phyloP scores from a whole-genome alignment of 1,140 invertebrate genomes.

The Leptinotarsa lineolata region DNA sequence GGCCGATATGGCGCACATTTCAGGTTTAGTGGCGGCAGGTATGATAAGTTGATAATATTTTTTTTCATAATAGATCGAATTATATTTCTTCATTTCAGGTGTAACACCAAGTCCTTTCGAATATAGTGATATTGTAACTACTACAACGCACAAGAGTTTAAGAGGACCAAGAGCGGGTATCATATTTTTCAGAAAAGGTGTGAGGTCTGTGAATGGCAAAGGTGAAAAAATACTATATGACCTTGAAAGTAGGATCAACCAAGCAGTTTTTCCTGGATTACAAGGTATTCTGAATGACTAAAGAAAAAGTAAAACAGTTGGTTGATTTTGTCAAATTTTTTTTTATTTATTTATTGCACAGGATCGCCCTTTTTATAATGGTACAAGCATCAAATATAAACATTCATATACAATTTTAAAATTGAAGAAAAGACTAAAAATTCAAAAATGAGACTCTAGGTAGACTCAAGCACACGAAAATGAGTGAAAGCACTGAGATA shows the following conservation, averaged over 20 bases:
- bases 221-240: conserved; percentile 86
- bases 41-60: not conserved
- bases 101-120: conserved; percentile 90
- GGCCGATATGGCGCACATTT: conserved; percentile 95
- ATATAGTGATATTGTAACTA: conserved; percentile 91
- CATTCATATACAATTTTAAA: no score
- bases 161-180: conserved; percentile 88
- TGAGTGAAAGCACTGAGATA: no score
- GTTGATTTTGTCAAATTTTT: no score
- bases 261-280: conserved; percentile 91
- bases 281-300: conserved; percentile 57
- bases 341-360: no score
- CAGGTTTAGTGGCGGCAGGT: conserved; percentile 87
- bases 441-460: no score
- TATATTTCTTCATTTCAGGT: conserved; percentile 53
- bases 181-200: conserved; percentile 89
- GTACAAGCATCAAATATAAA: no score
- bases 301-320: no score
- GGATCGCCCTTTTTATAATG: no score
- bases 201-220: conserved; percentile 71
- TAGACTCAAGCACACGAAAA: no score
- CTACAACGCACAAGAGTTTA: conserved; percentile 95
- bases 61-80: not conserved
- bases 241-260: conserved; percentile 85
- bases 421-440: no score